These are phyloP conservation scores for Sycophila texana DNA, from an alignment of 2,888 invertebrate genomes.

Conservation along the genomic window DNA sequence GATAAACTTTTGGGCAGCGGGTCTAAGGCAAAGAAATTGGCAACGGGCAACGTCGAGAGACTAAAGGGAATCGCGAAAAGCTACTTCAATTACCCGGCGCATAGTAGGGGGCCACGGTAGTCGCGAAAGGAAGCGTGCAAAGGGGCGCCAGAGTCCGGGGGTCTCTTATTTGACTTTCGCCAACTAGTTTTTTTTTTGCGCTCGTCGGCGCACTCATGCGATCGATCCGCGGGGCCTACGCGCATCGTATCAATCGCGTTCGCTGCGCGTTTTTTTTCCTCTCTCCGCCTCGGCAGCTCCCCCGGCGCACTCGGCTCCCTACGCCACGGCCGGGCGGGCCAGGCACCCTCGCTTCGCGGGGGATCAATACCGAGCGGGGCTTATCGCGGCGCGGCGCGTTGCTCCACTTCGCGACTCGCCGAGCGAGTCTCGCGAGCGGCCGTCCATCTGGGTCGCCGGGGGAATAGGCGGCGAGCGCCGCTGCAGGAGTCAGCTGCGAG, in stretches of 20 bases:
- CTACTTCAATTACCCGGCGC: constrained; percentile 46
- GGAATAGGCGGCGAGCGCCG: neutral
- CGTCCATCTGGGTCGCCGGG: neutral
- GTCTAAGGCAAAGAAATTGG: constrained; percentile 40
- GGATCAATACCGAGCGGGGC: constrained; percentile 73
- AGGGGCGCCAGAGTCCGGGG: neutral
- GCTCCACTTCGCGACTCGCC: constrained; percentile 11
- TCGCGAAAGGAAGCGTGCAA: constrained; percentile 36
- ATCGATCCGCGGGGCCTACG: neutral
- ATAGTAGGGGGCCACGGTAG: neutral
- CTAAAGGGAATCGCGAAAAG: constrained; percentile 46
- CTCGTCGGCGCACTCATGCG: neutral
- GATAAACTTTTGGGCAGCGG: constrained; percentile 4
- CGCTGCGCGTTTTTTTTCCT: neutral
- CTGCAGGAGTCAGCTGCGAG: constrained; percentile 33
- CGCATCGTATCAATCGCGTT: constrained; percentile 3
- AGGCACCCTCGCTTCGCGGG: constrained; percentile 59
- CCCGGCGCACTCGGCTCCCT: constrained; percentile 5
- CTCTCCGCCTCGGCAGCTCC: neutral
- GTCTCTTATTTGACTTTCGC: constrained; percentile 49
- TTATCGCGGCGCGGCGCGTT: constrained; percentile 69
- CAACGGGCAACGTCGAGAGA: constrained; percentile 15
- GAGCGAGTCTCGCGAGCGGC: neutral
- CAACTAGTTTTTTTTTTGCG: constrained; percentile 12
- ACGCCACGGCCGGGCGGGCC: constrained; percentile 2